A percentile compares a stretch with the other conserved stretches of the same genome.
These are phyloP conservation scores for Chrysemys picta DNA, from an alignment of 2,113 vertebrate species.

Conservation along the genomic window DNA sequence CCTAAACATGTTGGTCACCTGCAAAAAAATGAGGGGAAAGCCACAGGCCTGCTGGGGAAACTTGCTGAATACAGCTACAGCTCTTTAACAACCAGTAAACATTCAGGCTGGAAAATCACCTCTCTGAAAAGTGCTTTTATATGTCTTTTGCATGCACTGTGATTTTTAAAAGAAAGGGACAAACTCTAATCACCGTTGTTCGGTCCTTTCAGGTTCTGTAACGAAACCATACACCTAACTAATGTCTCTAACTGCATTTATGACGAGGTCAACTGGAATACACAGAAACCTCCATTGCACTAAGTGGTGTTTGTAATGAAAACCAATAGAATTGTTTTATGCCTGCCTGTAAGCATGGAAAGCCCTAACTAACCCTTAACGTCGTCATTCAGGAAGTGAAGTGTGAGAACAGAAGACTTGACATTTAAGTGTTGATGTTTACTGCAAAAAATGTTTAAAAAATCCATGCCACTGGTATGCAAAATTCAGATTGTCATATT, in stretches of 20 bases:
- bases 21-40: not conserved
- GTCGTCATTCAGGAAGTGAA: not conserved
- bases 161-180: not conserved
- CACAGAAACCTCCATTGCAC: not conserved
- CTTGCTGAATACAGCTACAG: not conserved
- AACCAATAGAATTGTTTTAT: not conserved
- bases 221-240: not conserved
- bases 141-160: conserved; percentile 3
- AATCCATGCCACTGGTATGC: not conserved
- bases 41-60: not conserved
- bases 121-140: conserved; percentile 17
- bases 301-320: not conserved
- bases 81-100: not conserved
- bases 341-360: not conserved
- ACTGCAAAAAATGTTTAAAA: not conserved
- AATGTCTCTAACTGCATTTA: not conserved
- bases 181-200: not conserved
- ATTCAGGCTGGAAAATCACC: not conserved
- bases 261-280: not conserved
- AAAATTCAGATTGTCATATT: not conserved
- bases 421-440: not conserved
- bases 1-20: not conserved
- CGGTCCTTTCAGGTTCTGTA: not conserved
- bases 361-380: not conserved
- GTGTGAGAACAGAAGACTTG: not conserved